phyloP scores from a whole-genome alignment of 1,140 invertebrate genomes.

The Zeugodacus cucurbitae region DNA sequence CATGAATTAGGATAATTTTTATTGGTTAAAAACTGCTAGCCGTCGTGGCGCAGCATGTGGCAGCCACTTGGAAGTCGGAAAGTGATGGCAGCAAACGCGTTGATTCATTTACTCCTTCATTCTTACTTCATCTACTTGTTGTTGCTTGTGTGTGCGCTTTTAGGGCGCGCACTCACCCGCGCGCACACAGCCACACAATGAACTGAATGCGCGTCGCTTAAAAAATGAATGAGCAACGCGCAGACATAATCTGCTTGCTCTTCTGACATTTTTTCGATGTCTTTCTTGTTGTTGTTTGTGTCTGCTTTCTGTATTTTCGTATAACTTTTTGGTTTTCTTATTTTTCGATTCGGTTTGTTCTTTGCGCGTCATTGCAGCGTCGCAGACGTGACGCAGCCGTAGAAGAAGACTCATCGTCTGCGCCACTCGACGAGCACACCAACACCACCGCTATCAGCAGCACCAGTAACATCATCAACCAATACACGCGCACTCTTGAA shows the following conservation, averaged over 20 bases:
- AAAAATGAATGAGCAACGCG: background rate
- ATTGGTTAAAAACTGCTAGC: slow-evolving; percentile 25
- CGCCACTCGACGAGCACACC: background rate
- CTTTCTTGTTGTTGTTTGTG: background rate
- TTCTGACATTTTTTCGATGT: too few relatives aligned
- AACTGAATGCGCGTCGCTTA: background rate
- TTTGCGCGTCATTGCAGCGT: background rate
- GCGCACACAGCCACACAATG: background rate
- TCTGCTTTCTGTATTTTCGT: background rate
- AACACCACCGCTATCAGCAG: background rate
- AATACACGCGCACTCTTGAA: background rate
- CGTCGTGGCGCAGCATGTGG: slow-evolving; percentile 1
- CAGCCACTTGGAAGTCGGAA: background rate
- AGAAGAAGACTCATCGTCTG: background rate
- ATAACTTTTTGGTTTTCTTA: background rate
- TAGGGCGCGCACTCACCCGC: background rate
- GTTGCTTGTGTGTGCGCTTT: background rate
- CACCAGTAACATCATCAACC: background rate
- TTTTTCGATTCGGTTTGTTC: background rate
- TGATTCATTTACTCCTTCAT: background rate
- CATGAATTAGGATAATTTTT: slow-evolving; percentile 32
- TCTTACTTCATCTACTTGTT: background rate
- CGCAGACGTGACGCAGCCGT: slow-evolving; percentile 12
- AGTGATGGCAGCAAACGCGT: background rate
- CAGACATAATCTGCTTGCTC: background rate